Base-by-base conservation (phyloP, 2,797 vertebrate species). In the Anguilla marmorata region DNA sequence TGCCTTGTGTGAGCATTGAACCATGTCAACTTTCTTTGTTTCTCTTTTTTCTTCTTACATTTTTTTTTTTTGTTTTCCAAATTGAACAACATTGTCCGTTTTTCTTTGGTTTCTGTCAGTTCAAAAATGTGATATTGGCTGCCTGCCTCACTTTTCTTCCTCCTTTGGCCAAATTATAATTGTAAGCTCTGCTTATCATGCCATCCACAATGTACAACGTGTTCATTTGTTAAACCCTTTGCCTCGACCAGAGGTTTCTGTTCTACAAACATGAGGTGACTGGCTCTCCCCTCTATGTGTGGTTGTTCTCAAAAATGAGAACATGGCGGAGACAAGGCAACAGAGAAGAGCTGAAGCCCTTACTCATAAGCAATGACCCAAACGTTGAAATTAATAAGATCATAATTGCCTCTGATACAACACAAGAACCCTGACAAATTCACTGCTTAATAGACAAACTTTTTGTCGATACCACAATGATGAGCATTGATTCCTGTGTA, bases 381-480 rank as follows among this genome's bases (percentile, higher is more conserved):
- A 69, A 69, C 6, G 6, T 3, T 27, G 24, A 69, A 69, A 69
- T 69, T 21, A 63, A 63, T 63, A 19, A 63, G 27, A 27, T 76
- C 9, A 30, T 37, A 37, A 76, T 37, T 14, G 72, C 27, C 2
- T 76, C 72, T 76, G 72, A 33, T 37, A 27, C 1, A 76, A 76
- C 12, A 76, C 30, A 37, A 76, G 30, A 76, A 16, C 2, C 27
- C 30, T 14, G 72, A 33, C 11, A 11, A 16, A 16, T 69, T 27
- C 63, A 69, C 24, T n/a, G 63, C 60, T 63, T 19, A 63, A 2
- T 63, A 63, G 14, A 63, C n/a, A 69, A 69, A 69, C 63, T 69
- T 69, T 69, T 69, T 69, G 63, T 69, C 63, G n/a, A 69, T 69
- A 69, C 21, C 63, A 69, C 21, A 24, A 69, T 69, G 63, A 69